Evolutionary conservation across 2,113 vertebrate genomes (phyloP), one percentile per base, ranked within the genome.

Genomic region (Perca fluviatilis): DNA sequence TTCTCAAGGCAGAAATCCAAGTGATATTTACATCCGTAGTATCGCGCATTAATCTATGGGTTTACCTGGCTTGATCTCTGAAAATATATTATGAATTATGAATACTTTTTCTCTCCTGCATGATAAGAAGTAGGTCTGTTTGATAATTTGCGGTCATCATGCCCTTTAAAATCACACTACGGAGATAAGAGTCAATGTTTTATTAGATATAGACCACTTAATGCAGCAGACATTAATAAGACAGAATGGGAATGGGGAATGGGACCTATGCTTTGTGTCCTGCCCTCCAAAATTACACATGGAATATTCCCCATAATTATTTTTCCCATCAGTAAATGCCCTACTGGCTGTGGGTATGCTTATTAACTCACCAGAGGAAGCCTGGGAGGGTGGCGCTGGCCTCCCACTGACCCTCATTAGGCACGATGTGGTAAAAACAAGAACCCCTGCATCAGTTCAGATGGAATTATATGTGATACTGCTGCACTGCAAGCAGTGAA

Each of bases 351-450:
- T 60, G 33, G 21, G 10, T 74, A 19, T 87, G 77, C 51, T 84
- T 76, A 79, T 85, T 51, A 80, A 63, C 18, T 86, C 27, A 69
- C 74, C 80, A 72, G 70, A 81, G 51, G 57, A 27, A 58, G 76
- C 69, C 82, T 85, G 0, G 21, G 67, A 76, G 84, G 77, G 66
- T 1, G 16, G 23, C 15, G 1, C 13, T 15, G 66, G 70, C 82
- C 86, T 77, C 79, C 19, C 7, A 1, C 25, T 74, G 74, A 91
- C 84, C 86, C 88, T 81, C 27, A 18, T 90, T 91, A 85, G 79
- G 54, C 65, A 3, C 43, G 18, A 11, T 27, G 58, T 54, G 64
- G 71, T 30, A 40, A 81, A 82, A 88, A 84, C 62, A 76, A 60
- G 49, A 82, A 62, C 13, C 19, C 30, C 6, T 0, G 9, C 10